Base-by-base conservation (phyloP, 2,113 vertebrate genomes). In the Aptenodytes patagonicus region DNA sequence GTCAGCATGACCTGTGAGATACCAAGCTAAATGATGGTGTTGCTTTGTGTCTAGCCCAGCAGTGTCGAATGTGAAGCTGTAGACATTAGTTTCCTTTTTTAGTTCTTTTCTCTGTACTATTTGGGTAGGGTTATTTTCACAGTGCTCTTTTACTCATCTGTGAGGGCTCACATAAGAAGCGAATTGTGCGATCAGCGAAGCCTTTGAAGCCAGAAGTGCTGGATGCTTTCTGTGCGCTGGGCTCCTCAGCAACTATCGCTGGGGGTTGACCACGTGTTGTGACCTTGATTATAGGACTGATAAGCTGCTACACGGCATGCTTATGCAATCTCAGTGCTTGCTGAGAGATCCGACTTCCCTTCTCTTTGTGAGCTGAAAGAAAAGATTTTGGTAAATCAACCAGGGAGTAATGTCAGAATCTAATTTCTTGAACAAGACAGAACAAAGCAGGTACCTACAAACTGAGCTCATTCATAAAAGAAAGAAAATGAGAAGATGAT, bases 171-270 rank as follows among this genome's bases (percentile, higher is more conserved):
- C 83, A 65, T 95, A 93, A 81, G 80, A 57, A 88, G 51, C 3
- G 26, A 88, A 93, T 90, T 91, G 95, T 88, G 80, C 0, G 3
- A 79, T 92, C 83, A 79, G 19, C 2, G 3, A 86, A 84, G 83
- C 83, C 76, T 97, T 96, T 93, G 88, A 97, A 97, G 93, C 85
- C 78, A 58, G 66, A 61, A 71, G 88, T 86, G 91, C 24, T 83
- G 40, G 83, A 12, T 46, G 66, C 51, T 87, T 66, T 79, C 49
- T 71, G 65, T 93, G 69, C 7, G 1, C 40, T 7, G 44, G 51
- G 81, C 83, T 96, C 87, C 95, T 83, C 47, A 4, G 94, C 90
- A 96, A 4, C 94, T 90, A 31, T 93, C 14, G 3, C 81, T 80
- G 87, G 26, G 66, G 70, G 49, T 19, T 94, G 78, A n/a, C 76